Evolutionary conservation across 2,113 vertebrate genomes (phyloP).

Genomic region (Sminthopsis crassicaudata): DNA sequence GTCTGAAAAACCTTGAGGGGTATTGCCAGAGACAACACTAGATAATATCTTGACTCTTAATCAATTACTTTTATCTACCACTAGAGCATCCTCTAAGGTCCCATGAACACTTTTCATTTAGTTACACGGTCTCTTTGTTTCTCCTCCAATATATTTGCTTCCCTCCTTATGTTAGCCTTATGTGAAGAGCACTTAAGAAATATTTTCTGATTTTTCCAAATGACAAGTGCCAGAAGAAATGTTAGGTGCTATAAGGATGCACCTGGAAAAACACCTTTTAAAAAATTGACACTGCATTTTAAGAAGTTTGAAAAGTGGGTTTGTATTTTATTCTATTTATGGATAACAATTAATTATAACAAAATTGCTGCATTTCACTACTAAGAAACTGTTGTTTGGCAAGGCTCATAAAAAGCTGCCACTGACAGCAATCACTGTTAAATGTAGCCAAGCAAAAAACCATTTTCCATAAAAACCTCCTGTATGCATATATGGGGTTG

Average conservation of each 20-base stretch:
- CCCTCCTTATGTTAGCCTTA: slow-evolving; percentile 28
- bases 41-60: neutral
- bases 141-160: neutral
- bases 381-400: slow-evolving; percentile 25
- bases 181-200: slow-evolving; percentile 33
- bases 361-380: slow-evolving; percentile 48
- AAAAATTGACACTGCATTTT: neutral
- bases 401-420: slow-evolving; percentile 19
- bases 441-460: neutral
- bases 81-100: neutral
- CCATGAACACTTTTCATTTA: neutral
- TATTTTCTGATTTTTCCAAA: slow-evolving; percentile 52
- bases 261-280: slow-evolving; percentile 61
- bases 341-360: slow-evolving; percentile 72
- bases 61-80: neutral
- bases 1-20: neutral
- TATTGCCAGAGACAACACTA: neutral
- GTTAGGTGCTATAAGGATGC: slow-evolving; percentile 60
- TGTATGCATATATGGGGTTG: neutral
- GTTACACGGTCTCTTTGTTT: neutral
- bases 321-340: slow-evolving; percentile 55
- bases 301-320: slow-evolving; percentile 20
- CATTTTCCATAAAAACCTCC: neutral
- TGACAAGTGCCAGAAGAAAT: slow-evolving; percentile 69
- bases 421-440: neutral